Evolutionary conservation across 2,797 vertebrate species (phyloP), one percentile per base, ranked within the genome.

Genomic region (Amphiprion clarkii): DNA sequence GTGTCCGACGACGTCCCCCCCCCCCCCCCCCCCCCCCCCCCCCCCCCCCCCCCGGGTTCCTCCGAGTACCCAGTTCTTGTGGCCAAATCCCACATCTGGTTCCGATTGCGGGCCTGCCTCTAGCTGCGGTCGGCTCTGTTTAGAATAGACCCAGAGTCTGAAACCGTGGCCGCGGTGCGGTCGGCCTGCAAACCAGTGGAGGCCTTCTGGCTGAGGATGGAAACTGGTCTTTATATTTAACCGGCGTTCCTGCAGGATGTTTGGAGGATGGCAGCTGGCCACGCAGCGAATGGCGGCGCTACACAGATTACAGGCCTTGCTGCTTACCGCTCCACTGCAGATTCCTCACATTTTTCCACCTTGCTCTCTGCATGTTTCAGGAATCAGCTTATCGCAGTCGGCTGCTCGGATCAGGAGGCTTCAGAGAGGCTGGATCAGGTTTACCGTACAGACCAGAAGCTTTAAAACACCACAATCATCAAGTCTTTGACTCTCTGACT

Each of bases 81-180:
- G 85, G 90, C 62, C 29, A 48, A 51, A 64, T 85, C 84, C 87
- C 88, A 94, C 94, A 95, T 96, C 91, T 96, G 93, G 94, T 96
- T 97, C 91, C 77, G 91, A 91, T 95, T 95, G 93, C 72, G 93
- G 92, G 85, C 79, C 88, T 2, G 91, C 75, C 94, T 94, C 91
- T 92, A 92, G 90, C 85, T 96, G 95, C 80, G 95, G 94, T 95
- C 93, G 76, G 74, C 85, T 93, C 84, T 93, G 91, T 95, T 96
- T 95, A 93, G 93, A 94, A 94, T 89, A 90, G 92, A 92, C 88
- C 77, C 93, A 92, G 93, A 95, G 93, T 89, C 88, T 92, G 93
- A 95, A 95, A 93, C 87, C 90, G 76, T 88, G 79, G 90, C 94
- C 93, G 65, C 93, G 75, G n/a, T 93, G 95, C 75, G 95, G 94